phyloP scores from a whole-genome alignment of 2,113 vertebrate species.

The Podilymbus podiceps region DNA sequence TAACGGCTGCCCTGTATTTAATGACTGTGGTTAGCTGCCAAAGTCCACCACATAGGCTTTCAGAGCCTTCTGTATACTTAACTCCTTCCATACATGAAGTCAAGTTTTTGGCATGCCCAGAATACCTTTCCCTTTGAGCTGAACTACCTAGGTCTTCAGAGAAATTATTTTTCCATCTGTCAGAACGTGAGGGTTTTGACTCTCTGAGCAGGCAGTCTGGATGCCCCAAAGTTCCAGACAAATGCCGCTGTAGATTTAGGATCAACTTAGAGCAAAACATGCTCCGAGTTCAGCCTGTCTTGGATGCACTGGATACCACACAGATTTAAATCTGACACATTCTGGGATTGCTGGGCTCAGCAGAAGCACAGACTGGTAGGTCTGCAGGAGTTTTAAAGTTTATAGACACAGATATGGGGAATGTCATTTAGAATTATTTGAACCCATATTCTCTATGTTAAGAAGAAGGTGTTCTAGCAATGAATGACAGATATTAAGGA shows the following conservation, averaged over 20 bases:
- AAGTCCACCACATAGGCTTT: not conserved
- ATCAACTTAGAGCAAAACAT: not conserved
- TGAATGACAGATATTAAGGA: not conserved
- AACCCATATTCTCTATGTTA: not conserved
- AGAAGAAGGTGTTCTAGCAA: not conserved
- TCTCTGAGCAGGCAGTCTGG: not conserved
- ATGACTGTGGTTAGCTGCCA: not conserved
- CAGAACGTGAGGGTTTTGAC: not conserved
- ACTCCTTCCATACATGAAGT: not conserved
- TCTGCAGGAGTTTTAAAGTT: not conserved
- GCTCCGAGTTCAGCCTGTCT: not conserved
- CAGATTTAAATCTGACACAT: conserved; percentile 30
- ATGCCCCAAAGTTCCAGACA: not conserved
- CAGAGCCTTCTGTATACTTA: not conserved
- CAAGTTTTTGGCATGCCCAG: not conserved
- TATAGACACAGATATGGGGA: not conserved
- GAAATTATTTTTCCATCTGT: not conserved
- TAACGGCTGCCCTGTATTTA: not conserved
- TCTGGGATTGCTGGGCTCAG: not conserved
- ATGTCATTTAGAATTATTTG: not conserved
- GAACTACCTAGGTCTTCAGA: not conserved
- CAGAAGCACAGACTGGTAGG: not conserved
- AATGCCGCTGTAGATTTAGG: not conserved
- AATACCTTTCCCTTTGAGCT: not conserved
- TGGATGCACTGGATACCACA: not conserved